Base-by-base conservation (phyloP, 2,888 invertebrate genomes). In the Cheilosia pagana region DNA sequence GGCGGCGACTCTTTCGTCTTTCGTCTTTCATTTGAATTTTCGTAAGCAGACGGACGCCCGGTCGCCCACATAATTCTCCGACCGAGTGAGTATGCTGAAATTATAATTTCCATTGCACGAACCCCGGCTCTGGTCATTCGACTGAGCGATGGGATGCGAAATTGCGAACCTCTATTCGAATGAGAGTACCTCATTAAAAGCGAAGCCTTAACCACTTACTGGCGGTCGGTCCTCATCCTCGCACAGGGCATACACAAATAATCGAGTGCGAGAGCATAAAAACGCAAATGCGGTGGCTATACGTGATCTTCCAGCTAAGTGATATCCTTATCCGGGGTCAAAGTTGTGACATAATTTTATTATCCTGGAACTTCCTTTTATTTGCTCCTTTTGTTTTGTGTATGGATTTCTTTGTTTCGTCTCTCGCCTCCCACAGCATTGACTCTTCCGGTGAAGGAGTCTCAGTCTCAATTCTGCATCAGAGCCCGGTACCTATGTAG, bases 321-420 rank as follows among this genome's bases (percentile, higher is more conserved):
- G 74, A 78, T 57, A 60, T 68, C 21, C 50, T 68, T 78, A 78
- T 65, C 57, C 70, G 50, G 48, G 71, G 53, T 76, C 75, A 81
- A 71, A 81, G 75, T 71, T 81, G 67, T 76, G 81, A 71, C 81
- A 85, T 81, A 81, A 85, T 85, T 85, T 71, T 76, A 76, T 85
- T 85, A 75, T 76, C 85, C 85, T 65, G 55, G 16, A 35, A 55
- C 67, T 74, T 72, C 43, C 41, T 16, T 52, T 16, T 63, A 14
- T 21, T 23, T 21, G 14, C 35, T n/a, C 25, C 14, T 41, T 31
- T 52, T 21, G 8, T 12, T 25, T 23, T 28, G 28, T 31, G 14
- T 57, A 23, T 57, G 25, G 50, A 23, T 23, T 55, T 50, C 28
- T 12, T 39, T 39, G 7, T 23, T 23, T 39, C 14, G 35, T 41